These are phyloP conservation scores for Heterodera carotae DNA, from an alignment of 1,140 invertebrate species.

Conservation along the genomic window DNA sequence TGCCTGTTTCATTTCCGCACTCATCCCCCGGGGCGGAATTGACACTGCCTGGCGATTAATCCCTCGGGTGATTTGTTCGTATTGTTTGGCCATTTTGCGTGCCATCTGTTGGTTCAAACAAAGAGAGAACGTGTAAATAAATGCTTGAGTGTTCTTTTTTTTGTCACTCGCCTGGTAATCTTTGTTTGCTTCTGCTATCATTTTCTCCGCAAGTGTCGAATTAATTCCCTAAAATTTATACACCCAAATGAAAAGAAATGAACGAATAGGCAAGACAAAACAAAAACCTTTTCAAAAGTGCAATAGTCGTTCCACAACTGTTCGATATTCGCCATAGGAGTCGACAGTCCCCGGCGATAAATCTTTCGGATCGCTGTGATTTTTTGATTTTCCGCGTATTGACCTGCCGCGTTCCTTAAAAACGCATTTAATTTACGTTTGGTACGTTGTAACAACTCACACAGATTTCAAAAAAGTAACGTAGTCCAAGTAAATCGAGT, in stretches of 20 bases:
- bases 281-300: constrained; percentile 70
- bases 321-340: constrained; percentile 96
- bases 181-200: constrained; percentile 83
- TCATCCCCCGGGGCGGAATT: constrained; percentile 82
- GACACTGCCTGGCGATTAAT: constrained; percentile 85
- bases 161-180: constrained; percentile 69
- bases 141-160: too few relatives aligned
- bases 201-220: constrained; percentile 90
- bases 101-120: constrained; percentile 67
- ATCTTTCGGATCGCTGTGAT: constrained; percentile 95
- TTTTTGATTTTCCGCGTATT: constrained; percentile 98
- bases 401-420: constrained; percentile 83
- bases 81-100: constrained; percentile 76
- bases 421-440: constrained; percentile 25
- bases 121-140: background rate
- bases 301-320: constrained; percentile 98
- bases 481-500: constrained; percentile 75
- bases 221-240: constrained; percentile 95
- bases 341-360: constrained; percentile 90
- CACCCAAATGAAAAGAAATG: constrained; percentile 69
- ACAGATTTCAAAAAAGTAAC: constrained; percentile 94
- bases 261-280: background rate
- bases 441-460: constrained; percentile 65
- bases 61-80: constrained; percentile 89
- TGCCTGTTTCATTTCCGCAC: constrained; percentile 78